Conservation (phyloP, 1,140 invertebrate genomes). For the Microplitis mediator region DNA sequence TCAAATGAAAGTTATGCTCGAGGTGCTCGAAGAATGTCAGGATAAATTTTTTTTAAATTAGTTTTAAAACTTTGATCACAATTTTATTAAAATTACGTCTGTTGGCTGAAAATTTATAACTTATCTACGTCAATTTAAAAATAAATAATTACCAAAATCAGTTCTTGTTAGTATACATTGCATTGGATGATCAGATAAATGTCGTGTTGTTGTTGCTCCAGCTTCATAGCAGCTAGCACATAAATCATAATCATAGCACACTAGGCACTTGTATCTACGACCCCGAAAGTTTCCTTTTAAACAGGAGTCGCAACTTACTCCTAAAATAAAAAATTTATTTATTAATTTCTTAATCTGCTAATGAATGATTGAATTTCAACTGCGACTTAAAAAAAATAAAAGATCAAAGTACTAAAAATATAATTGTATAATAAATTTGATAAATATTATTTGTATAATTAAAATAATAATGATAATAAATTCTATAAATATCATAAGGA, state of each 20-base stretch:
- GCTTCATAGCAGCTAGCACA: slow-evolving; percentile 96
- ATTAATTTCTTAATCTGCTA: too few species aligned
- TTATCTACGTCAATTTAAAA: not conserved
- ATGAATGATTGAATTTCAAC: too few species aligned
- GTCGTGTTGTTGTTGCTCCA: slow-evolving; percentile 89
- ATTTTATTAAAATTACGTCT: too few species aligned
- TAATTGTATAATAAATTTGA: not conserved
- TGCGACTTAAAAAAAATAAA: too few species aligned
- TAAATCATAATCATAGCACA: slow-evolving; percentile 98
- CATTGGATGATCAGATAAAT: slow-evolving; percentile 95
- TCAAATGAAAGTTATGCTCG: too few species aligned
- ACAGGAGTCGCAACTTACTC: slow-evolving; percentile 99
- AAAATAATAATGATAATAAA: not conserved
- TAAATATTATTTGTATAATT: not conserved
- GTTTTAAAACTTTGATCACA: too few species aligned
- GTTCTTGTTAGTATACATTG: slow-evolving; percentile 96
- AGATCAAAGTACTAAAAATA: too few species aligned
- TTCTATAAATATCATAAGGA: not conserved
- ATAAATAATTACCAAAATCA: slow-evolving; percentile 81
- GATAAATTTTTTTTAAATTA: too few species aligned
- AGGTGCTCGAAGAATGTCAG: too few species aligned
- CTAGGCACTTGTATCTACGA: slow-evolving; percentile 96
- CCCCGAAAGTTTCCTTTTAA: slow-evolving; percentile 97
- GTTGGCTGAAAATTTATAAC: too few species aligned
- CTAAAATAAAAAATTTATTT: slow-evolving; percentile 62